These are phyloP conservation scores for Siniperca knerii DNA, from an alignment of 2,113 vertebrate species.

Conservation along the genomic window DNA sequence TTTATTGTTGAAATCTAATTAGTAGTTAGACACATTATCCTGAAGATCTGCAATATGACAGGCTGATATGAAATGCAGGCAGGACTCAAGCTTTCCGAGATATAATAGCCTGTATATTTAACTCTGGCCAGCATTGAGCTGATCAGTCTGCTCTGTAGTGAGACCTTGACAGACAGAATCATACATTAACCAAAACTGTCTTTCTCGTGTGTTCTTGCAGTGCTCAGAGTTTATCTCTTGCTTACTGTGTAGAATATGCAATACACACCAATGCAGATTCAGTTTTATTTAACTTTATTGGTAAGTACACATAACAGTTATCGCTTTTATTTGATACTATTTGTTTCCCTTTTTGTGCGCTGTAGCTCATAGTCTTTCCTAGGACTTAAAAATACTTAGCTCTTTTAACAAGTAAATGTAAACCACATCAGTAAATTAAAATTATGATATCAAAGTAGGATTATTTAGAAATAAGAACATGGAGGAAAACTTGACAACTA, in stretches of 20 bases:
- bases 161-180: conserved; percentile 5
- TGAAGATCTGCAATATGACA: background rate
- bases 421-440: conserved; percentile 27
- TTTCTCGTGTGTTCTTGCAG: background rate
- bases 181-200: background rate
- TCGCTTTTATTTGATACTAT: conserved; percentile 11
- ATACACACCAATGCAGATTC: background rate
- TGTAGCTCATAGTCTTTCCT: conserved; percentile 7
- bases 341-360: conserved; percentile 23
- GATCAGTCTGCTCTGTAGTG: background rate
- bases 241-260: background rate
- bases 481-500: background rate
- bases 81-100: conserved; percentile 11
- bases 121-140: background rate
- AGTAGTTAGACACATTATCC: conserved; percentile 3
- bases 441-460: conserved; percentile 1
- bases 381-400: conserved; percentile 4
- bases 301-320: conserved; percentile 57
- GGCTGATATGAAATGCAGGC: conserved; percentile 1
- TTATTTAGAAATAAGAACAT: background rate
- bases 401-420: conserved; percentile 24
- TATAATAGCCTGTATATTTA: background rate
- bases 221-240: background rate
- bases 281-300: conserved; percentile 60
- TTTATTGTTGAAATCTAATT: conserved; percentile 26